Evolutionary conservation across 2,113 vertebrate species (phyloP), one percentile per base, ranked within the genome.

Genomic region (Stigmatopora nigra): DNA sequence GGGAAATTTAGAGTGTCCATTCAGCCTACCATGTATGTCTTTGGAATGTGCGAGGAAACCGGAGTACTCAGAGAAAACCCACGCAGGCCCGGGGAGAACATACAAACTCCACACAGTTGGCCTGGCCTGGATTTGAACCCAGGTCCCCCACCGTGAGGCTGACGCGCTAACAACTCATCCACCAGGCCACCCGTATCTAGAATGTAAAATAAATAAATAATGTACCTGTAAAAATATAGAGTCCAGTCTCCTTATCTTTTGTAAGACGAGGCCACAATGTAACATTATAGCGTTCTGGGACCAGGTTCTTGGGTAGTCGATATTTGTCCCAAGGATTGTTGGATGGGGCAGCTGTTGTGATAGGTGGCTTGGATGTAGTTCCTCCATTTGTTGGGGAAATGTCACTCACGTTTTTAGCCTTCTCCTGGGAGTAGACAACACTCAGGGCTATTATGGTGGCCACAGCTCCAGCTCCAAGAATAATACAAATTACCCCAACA

Each of bases 371-470:
- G 7, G 73, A 4, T n/a, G 73, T 68, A 35, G 55, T 45, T 62
- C n/a, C 71, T 57, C 1, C 70, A 19, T 70, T 59, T 0, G 78
- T 83, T 19, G 87, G 80, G 13, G 51, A 62, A 10, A 79, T 59
- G 0, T 72, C 16, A 31, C 61, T 15, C 16, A 64, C 48, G 4
- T 88, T 92, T 72, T 79, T 92, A 53, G 72, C 81, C 82, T 92
- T 94, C 80, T 95, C 95, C 78, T 96, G 89, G 0, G 90, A 68
- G 0, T 95, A 97, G 48, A 97, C 90, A 7, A 98, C 94, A 0
- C 95, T 91, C 49, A 99, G 89, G 0, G 93, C 93, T 0, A 97
- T 87, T 84, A 99, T 94, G 58, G 93, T 95, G 59, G 92, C 87
- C 48, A 93, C 20, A 0, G 95, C 92, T 0, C 82, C 94, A 5